Conservation (phyloP, 2,113 vertebrate genomes). For the Bubo scandiacus region DNA sequence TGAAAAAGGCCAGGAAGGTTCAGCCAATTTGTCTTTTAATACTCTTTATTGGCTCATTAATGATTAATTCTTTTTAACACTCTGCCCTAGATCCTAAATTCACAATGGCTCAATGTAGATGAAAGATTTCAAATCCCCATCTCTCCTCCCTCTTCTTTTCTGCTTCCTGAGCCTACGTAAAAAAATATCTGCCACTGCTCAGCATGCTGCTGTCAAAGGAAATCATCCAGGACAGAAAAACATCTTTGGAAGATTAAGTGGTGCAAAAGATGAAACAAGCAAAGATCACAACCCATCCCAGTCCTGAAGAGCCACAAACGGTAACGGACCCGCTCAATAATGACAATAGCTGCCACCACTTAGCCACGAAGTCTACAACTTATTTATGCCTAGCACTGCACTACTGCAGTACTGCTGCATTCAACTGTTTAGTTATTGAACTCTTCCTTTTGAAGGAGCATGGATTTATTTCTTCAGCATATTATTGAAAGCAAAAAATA, state of each 20-base stretch:
- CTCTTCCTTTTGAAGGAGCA: not conserved
- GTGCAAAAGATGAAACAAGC: not conserved
- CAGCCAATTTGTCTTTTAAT: conserved; percentile 69
- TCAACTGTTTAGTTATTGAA: not conserved
- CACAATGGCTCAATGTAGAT: conserved; percentile 43
- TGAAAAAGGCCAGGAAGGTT: conserved; percentile 49
- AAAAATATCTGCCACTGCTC: not conserved
- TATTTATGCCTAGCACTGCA: not conserved
- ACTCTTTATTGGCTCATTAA: conserved; percentile 69
- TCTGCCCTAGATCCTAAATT: conserved; percentile 65
- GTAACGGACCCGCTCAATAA: not conserved
- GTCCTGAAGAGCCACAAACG: not conserved
- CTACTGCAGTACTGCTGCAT: conserved; percentile 9
- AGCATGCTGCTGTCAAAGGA: not conserved
- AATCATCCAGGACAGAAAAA: not conserved
- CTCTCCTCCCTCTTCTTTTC: not conserved
- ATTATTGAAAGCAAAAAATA: not conserved
- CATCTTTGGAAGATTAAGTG: not conserved
- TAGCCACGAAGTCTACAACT: not conserved
- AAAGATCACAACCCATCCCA: not conserved
- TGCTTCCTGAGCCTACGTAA: not conserved
- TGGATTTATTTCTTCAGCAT: not conserved
- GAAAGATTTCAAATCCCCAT: conserved; percentile 23
- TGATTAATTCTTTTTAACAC: conserved; percentile 65
- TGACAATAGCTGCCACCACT: not conserved